A percentile compares a stretch with the other conserved stretches of the same genome.
phyloP scores from a whole-genome alignment of 2,797 vertebrate species.

The Monodelphis domestica region DNA sequence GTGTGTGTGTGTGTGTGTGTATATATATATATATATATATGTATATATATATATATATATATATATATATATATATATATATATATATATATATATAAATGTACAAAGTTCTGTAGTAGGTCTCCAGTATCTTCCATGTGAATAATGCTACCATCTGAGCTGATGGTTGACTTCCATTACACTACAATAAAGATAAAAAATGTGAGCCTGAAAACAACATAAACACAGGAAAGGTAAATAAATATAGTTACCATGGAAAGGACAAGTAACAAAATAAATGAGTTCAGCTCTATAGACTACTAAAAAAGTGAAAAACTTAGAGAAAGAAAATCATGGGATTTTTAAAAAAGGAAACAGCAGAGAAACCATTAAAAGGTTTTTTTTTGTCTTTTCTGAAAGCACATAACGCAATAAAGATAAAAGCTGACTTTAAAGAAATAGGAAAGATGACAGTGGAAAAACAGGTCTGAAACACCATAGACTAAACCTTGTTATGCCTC shows the following conservation, averaged over 20 bases:
- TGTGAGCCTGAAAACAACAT: not conserved
- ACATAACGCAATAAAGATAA: not conserved
- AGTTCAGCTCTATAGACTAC: not conserved
- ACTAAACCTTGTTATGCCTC: not conserved
- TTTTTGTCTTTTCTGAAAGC: not conserved
- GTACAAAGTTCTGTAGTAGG: not conserved
- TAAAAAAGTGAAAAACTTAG: not conserved
- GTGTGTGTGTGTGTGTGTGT: too few species aligned
- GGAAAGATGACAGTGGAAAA: not conserved
- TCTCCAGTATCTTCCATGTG: not conserved
- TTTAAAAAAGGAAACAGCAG: not conserved
- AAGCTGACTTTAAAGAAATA: not conserved
- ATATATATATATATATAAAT: too few species aligned
- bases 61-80: too few species aligned
- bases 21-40: too few species aligned
- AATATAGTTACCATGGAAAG: not conserved
- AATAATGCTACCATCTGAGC: too few species aligned
- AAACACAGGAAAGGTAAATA: not conserved
- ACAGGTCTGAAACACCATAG: not conserved
- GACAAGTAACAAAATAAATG: not conserved
- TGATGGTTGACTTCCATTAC: not conserved
- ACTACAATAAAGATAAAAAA: not conserved
- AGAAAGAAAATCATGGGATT: not conserved
- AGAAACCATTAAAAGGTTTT: not conserved
- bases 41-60: too few species aligned